Percentiles rank a stretch among this genome's conserved stretches.
Conservation (phyloP, 1,140 invertebrate genomes). For the Pteromalus puparum region DNA sequence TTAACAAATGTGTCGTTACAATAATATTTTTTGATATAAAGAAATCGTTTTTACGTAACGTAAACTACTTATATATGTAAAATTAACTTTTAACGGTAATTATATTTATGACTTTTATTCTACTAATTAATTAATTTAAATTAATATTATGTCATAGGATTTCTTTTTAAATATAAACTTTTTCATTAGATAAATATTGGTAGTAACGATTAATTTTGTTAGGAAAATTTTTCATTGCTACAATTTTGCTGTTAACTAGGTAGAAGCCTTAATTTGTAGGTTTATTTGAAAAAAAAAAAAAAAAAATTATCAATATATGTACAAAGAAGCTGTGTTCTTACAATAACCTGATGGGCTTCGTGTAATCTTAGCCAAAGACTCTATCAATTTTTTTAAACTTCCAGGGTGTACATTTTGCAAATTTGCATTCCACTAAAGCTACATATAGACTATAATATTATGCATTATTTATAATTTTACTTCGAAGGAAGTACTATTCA, state of each 20-base stretch:
- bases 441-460: slow-evolving; percentile 18
- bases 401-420: slow-evolving; percentile 51
- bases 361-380: slow-evolving; percentile 53
- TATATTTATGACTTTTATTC: slow-evolving; percentile 15
- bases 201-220: slow-evolving; percentile 48
- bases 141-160: neutral
- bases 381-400: slow-evolving; percentile 49
- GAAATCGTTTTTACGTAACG: slow-evolving; percentile 12
- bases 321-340: slow-evolving; percentile 55
- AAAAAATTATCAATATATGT: slow-evolving; percentile 48
- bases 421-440: slow-evolving; percentile 52
- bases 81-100: slow-evolving; percentile 29
- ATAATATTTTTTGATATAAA: slow-evolving; percentile 45
- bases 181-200: neutral
- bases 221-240: slow-evolving; percentile 44
- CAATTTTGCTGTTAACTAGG: slow-evolving; percentile 36
- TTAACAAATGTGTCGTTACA: slow-evolving; percentile 49
- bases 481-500: slow-evolving; percentile 47
- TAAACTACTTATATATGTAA: slow-evolving; percentile 27
- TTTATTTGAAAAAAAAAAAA: slow-evolving; percentile 43
- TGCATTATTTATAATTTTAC: slow-evolving; percentile 38
- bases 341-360: slow-evolving; percentile 55
- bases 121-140: slow-evolving; percentile 2
- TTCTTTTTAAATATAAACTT: slow-evolving; percentile 18
- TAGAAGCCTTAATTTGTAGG: slow-evolving; percentile 46